A percentile compares a stretch with the other conserved stretches of the same genome.
These are phyloP conservation scores for Formica aserva DNA, from an alignment of 2,888 invertebrate species.

Conservation along the genomic window DNA sequence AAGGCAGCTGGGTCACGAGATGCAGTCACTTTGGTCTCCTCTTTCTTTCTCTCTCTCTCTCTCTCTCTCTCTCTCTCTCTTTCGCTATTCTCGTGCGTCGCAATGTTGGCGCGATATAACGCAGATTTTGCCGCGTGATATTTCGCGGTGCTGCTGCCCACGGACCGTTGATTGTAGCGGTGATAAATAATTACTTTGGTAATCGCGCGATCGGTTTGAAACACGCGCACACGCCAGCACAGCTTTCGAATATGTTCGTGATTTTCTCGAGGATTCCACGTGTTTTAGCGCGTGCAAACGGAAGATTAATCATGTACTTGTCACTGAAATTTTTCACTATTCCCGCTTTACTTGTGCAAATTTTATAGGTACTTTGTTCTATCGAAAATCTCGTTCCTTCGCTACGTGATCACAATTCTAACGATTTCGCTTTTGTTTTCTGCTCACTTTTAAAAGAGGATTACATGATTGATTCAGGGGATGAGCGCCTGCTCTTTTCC, in stretches of 20 bases:
- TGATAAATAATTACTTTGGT: conserved; percentile 70
- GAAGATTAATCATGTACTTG: conserved; percentile 34
- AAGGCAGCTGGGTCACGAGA: conserved; percentile 50
- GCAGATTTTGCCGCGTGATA: conserved; percentile 63
- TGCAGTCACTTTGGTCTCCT: conserved; percentile 38
- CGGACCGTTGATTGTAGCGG: conserved; percentile 58
- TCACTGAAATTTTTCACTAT: conserved; percentile 37
- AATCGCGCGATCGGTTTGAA: conserved; percentile 64
- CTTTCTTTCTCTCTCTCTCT: conserved; percentile 1
- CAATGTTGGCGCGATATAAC: conserved; percentile 36
- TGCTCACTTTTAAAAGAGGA: not conserved
- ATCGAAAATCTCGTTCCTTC: conserved; percentile 1
- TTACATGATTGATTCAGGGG: not conserved
- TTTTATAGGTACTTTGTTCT: not conserved
- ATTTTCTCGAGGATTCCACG: conserved; percentile 38
- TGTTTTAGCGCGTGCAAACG: conserved; percentile 1
- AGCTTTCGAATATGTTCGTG: conserved; percentile 17
- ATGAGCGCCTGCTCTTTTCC: not conserved
- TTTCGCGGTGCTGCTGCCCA: conserved; percentile 46
- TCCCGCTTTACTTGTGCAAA: conserved; percentile 19
- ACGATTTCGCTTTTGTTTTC: not conserved
- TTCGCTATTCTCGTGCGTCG: not conserved
- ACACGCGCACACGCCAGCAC: conserved; percentile 19
- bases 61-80: conserved; percentile 21
- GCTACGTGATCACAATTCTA: conserved; percentile 14